These are phyloP conservation scores for Rhinopithecus roxellana DNA, from an alignment of 2,113 vertebrate genomes.

Conservation along the genomic window DNA sequence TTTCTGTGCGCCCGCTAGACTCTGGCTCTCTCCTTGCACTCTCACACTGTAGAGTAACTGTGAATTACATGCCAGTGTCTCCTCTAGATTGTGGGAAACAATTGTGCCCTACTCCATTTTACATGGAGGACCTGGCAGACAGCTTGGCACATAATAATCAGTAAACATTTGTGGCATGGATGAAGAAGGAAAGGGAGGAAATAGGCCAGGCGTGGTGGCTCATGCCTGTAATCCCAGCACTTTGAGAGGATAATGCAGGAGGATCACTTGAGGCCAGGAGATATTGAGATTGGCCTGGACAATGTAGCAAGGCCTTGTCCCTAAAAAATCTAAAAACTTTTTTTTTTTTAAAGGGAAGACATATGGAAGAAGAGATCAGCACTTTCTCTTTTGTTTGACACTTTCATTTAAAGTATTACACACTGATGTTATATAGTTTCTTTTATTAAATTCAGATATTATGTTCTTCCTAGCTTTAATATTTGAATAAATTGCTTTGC, in stretches of 20 bases:
- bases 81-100: not conserved
- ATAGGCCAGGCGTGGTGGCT: not conserved
- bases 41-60: not conserved
- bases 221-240: no score
- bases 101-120: not conserved
- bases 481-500: not conserved
- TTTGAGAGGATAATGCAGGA: no score
- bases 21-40: not conserved
- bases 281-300: no score
- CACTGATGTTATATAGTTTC: not conserved
- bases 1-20: not conserved
- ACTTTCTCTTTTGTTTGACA: not conserved
- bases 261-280: no score
- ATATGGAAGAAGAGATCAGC: not conserved
- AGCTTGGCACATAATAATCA: not conserved
- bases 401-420: not conserved
- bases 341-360: not conserved
- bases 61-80: not conserved
- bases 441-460: slow-evolving; percentile 3
- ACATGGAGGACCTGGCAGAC: not conserved
- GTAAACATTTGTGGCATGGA: not conserved
- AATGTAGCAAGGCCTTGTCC: no score
- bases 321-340: no score
- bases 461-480: not conserved
- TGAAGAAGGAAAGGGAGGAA: not conserved